Conservation (phyloP, 2,113 vertebrate genomes). For the Pteruthius melanotis region DNA sequence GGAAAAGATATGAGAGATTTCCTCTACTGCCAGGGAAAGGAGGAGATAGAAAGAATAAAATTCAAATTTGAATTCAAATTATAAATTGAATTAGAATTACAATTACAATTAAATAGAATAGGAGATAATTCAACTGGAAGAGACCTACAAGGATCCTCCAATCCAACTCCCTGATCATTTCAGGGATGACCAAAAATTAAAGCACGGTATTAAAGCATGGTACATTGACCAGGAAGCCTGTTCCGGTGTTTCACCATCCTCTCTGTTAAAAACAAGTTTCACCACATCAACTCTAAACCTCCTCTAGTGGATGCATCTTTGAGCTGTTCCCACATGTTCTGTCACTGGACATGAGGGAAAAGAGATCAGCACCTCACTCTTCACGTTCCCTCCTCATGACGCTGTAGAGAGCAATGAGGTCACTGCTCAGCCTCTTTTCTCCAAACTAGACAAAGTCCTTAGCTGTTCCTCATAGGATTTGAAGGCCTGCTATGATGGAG, state of each 20-base stretch:
- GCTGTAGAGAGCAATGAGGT: neutral
- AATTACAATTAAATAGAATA: neutral
- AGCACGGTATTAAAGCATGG: neutral
- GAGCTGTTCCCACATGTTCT: rapidly evolving
- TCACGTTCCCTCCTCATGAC: neutral
- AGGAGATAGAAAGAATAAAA: neutral
- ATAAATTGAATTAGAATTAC: neutral
- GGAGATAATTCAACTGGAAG: neutral
- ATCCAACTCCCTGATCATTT: neutral
- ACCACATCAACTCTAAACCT: neutral
- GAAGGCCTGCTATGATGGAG: neutral
- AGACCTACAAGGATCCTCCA: neutral
- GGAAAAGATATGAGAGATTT: neutral
- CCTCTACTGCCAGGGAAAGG: neutral
- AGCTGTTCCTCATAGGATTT: neutral
- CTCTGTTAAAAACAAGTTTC: neutral
- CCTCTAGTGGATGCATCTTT: neutral
- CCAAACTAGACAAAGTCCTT: neutral
- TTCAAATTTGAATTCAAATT: neutral
- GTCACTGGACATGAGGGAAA: neutral
- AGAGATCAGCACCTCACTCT: neutral
- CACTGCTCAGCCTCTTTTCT: neutral
- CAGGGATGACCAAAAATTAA: neutral
- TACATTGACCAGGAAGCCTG: neutral
- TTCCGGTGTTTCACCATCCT: neutral